Conservation (phyloP, 1,140 invertebrate genomes). For the Lutraria rhynchaena region DNA sequence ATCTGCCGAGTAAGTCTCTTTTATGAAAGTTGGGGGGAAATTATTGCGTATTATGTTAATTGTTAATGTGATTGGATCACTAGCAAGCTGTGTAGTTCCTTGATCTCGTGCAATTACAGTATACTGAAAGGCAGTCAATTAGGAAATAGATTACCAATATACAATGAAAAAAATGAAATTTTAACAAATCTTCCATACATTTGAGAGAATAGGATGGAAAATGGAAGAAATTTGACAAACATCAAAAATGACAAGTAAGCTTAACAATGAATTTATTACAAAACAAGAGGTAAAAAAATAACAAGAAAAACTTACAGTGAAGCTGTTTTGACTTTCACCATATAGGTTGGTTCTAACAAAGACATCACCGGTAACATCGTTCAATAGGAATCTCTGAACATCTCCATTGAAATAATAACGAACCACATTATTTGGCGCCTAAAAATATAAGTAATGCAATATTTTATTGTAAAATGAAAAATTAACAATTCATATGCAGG, state of each 20-base stretch:
- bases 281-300: too few relatives aligned
- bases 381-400: conserved; percentile 57
- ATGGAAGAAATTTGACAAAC: too few relatives aligned
- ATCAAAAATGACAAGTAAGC: too few relatives aligned
- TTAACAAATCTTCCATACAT: too few relatives aligned
- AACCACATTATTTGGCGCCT: conserved; percentile 67
- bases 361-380: conserved; percentile 55
- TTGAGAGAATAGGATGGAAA: too few relatives aligned
- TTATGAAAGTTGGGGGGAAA: conserved; percentile 88
- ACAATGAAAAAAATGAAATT: too few relatives aligned
- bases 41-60: conserved; percentile 81
- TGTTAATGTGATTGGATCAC: conserved; percentile 90
- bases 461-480: too few relatives aligned
- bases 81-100: conserved; percentile 89
- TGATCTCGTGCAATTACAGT: conserved; percentile 87
- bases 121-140: conserved; percentile 72
- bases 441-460: too few relatives aligned
- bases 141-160: too few relatives aligned
- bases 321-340: conserved; percentile 28
- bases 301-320: conserved; percentile 61
- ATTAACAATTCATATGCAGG: not conserved
- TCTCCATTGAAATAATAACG: conserved; percentile 50
- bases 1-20: conserved; percentile 39
- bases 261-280: too few relatives aligned
- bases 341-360: conserved; percentile 55